Percentiles rank a stretch among this genome's conserved stretches.
These are phyloP conservation scores for Rhinophrynus dorsalis DNA, from an alignment of 2,797 vertebrate species.

Conservation along the genomic window DNA sequence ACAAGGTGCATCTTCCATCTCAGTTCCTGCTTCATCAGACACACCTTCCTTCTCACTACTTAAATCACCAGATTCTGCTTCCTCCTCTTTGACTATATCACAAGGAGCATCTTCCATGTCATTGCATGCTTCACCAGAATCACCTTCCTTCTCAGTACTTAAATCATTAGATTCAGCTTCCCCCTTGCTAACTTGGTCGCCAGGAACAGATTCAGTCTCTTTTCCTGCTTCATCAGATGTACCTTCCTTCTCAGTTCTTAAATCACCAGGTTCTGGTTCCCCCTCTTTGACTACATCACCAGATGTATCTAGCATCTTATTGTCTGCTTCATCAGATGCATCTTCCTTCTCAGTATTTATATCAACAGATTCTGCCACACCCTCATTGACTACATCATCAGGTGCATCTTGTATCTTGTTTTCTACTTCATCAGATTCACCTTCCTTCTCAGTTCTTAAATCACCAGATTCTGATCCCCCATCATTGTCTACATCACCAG, in stretches of 20 bases:
- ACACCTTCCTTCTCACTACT: background rate
- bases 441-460: background rate
- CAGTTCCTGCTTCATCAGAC: background rate
- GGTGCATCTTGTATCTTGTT: background rate
- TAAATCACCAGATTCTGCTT: background rate
- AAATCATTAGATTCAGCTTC: background rate
- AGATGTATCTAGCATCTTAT: background rate
- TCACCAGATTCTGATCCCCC: too few relatives aligned
- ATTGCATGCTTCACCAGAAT: background rate
- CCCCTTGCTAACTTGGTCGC: background rate
- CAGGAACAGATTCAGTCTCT: background rate
- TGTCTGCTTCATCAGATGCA: rapidly evolving
- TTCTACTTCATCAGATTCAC: background rate
- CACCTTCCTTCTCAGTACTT: background rate
- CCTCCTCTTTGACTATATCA: background rate
- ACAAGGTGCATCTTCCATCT: background rate
- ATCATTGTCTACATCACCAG: background rate
- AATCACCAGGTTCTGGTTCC: background rate
- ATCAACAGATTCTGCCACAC: background rate
- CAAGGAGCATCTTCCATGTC: background rate
- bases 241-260: background rate
- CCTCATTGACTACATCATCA: background rate
- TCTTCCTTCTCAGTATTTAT: background rate
- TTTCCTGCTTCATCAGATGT: background rate
- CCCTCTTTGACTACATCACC: background rate